Base-by-base conservation (phyloP, 2,888 invertebrate genomes). In the Choreutis nemorana region DNA sequence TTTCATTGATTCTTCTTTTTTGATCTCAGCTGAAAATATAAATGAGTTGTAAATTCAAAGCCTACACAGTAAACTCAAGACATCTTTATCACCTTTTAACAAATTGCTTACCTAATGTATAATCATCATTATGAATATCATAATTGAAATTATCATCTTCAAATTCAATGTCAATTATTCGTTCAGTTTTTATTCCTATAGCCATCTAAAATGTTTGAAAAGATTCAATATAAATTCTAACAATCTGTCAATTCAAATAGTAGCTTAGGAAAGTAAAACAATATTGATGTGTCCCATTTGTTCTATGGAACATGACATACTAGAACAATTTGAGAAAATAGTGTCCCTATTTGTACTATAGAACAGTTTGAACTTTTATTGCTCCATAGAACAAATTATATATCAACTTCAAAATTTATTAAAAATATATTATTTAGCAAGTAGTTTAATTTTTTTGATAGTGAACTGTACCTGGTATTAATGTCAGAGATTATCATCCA, bases 121-220 rank as follows among this genome's bases (percentile, higher is more conserved):
- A 11, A 12, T 12, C 34, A 14, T 58, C 48, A 39, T 37, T 45
- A 34, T 49, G 44, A 21, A 48, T 49, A 22, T 60, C 52, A 37
- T 42, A 36, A 26, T 42, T 39, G 31, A 48, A 59, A 36, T 68
- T 64, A 31, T 37, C 42, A 34, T 65, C 66, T 4, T 51, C 42
- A 36, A 51, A 56, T 20, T 60, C 59, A 35, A 59, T 51, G 23
- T 44, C 39, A 13, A 35, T 30, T 6, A 44, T 32, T 23, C 57
- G 43, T 45, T 70, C 70, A n/a, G 50, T 53, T 40, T 71, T 70
- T 8, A 70, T 56, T 35, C 36, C 42, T 27, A 46, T 33, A 26
- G 35, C 22, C 31, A 8, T 12, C 25, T 26, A 28, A 14, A 14
- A 28, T n/a, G n/a, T n/a, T n/a, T n/a, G n/a, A n/a, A n/a, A n/a